phyloP scores from a whole-genome alignment of 37 sponge, comb jelly and placozoan genomes.

The Chondrosia reniformis region DNA sequence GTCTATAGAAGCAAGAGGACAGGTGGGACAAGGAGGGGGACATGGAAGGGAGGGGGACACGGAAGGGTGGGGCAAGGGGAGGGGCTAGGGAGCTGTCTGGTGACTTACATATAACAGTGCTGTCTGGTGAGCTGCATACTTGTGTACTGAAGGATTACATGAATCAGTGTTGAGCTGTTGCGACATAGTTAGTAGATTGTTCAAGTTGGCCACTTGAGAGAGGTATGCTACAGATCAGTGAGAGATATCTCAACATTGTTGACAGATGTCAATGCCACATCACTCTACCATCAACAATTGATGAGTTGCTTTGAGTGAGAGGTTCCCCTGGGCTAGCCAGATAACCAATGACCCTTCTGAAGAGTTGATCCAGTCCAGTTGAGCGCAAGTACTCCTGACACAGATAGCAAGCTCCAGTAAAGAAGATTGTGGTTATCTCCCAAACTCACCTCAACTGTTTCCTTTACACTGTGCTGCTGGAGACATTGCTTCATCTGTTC shows the following conservation, averaged over 20 bases:
- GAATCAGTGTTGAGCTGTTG: constrained; percentile 61
- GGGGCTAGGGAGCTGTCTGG: neutral
- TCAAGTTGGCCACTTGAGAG: constrained; percentile 38
- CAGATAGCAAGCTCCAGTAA: constrained; percentile 4
- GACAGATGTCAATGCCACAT: neutral
- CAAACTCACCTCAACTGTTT: constrained; percentile 7
- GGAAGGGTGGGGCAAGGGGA: neutral
- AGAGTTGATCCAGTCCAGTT: constrained; percentile 31
- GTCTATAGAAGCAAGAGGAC: constrained; percentile 20
- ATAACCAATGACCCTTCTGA: constrained; percentile 50
- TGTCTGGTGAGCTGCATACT: constrained; percentile 78
- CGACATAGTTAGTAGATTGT: constrained; percentile 57
- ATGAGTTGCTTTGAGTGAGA: constrained; percentile 1
- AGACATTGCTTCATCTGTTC: constrained; percentile 41
- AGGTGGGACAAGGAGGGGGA: neutral
- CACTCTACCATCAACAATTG: constrained; percentile 49
- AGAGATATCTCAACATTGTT: neutral
- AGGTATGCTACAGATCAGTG: constrained; percentile 41
- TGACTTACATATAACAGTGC: constrained; percentile 66
- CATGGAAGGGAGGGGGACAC: neutral
- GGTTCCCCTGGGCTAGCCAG: constrained; percentile 34
- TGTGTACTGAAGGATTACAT: constrained; percentile 48
- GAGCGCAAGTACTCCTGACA: constrained; percentile 47
- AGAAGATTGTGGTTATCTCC: neutral
- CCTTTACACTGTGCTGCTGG: neutral